Conservation (phyloP, 2,113 vertebrate species). For the Setophaga coronata region DNA sequence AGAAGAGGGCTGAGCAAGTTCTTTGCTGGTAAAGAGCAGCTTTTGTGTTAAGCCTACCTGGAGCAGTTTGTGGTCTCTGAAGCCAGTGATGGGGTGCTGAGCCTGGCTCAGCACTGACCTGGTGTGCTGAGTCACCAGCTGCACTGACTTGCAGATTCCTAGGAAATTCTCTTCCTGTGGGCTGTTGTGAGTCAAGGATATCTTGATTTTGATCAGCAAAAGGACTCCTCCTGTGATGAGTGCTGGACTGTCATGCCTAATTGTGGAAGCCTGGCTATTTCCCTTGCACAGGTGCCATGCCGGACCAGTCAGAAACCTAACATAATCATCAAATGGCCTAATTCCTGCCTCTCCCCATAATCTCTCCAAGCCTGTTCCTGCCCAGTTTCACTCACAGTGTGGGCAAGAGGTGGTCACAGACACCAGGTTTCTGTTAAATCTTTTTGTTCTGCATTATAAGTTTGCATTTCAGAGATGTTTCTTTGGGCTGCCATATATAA, state of each 20-base stretch:
- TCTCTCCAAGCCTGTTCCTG: not conserved
- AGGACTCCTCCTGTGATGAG: not conserved
- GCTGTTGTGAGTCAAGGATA: not conserved
- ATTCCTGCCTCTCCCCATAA: not conserved
- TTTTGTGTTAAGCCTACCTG: accelerated
- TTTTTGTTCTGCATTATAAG: not conserved
- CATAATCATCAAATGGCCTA: not conserved
- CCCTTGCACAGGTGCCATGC: not conserved
- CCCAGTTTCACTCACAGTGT: not conserved
- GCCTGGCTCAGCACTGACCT: not conserved
- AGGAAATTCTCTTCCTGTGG: not conserved
- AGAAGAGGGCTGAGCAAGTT: not conserved
- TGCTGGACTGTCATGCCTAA: not conserved
- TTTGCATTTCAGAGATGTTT: not conserved
- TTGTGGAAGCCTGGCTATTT: not conserved
- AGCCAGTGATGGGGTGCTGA: not conserved
- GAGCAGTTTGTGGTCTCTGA: not conserved
- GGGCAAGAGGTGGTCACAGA: not conserved
- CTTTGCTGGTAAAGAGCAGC: not conserved
- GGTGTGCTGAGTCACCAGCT: not conserved
- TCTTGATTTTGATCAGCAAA: not conserved
- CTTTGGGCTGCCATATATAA: not conserved
- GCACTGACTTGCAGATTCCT: not conserved
- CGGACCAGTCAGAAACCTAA: not conserved
- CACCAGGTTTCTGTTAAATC: not conserved